A percentile compares a stretch with the other conserved stretches of the same genome.
Conservation (phyloP, 2,888 invertebrate species). For the Cyclophora punctaria region DNA sequence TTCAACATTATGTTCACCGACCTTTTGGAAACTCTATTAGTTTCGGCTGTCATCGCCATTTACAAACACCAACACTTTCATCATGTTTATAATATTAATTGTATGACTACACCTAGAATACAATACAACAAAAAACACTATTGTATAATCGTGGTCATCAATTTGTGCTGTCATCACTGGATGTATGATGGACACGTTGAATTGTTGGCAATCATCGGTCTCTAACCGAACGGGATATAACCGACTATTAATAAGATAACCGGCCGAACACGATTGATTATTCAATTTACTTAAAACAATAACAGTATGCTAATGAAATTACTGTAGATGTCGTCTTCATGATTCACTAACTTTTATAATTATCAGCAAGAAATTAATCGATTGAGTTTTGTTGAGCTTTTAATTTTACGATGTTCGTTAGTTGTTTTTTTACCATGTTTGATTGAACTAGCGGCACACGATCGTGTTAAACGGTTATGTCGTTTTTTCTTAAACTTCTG, state of each 20-base stretch:
- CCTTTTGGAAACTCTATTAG: no score
- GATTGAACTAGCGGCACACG: no score
- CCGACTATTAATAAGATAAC: slow-evolving; percentile 9
- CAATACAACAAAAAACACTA: no score
- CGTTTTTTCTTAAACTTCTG: no score
- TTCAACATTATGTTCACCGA: no score
- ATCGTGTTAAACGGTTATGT: no score
- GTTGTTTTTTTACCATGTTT: no score
- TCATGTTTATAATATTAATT: no score
- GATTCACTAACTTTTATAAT: neutral
- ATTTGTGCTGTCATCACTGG: slow-evolving; percentile 21
- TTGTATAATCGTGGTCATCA: slow-evolving; percentile 11
- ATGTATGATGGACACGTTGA: slow-evolving; percentile 24
- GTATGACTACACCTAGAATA: no score
- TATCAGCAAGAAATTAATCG: neutral
- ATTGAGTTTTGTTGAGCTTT: neutral
- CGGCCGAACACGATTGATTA: slow-evolving; percentile 18
- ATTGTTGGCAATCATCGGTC: slow-evolving; percentile 25
- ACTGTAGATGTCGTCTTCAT: slow-evolving; percentile 18
- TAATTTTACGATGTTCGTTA: no score
- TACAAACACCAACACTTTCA: no score
- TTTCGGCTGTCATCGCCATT: no score
- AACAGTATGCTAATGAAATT: slow-evolving; percentile 40
- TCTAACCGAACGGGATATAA: slow-evolving; percentile 14
- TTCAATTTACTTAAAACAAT: slow-evolving; percentile 32